These are phyloP conservation scores for Anableps anableps DNA, from an alignment of 2,797 vertebrate species.

Conservation along the genomic window DNA sequence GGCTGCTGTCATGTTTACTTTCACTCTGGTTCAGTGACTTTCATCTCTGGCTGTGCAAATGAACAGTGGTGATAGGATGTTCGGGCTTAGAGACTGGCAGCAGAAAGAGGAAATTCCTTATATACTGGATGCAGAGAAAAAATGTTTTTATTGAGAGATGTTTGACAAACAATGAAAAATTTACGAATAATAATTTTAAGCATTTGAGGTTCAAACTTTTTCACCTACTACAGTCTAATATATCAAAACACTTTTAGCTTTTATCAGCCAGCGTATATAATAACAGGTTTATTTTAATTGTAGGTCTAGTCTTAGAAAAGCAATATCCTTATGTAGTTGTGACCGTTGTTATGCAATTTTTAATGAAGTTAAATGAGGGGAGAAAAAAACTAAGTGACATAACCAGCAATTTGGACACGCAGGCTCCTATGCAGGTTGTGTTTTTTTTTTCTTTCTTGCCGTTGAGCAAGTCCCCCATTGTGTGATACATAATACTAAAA, in stretches of 20 bases:
- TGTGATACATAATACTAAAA: conserved; percentile 62
- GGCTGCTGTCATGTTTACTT: conserved; percentile 39
- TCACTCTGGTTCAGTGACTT: conserved; percentile 44
- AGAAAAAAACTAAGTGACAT: conserved; percentile 27
- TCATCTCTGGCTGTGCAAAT: conserved; percentile 28
- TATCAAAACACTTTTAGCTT: background rate
- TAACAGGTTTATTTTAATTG: conserved; percentile 1
- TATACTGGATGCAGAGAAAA: background rate
- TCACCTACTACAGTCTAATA: background rate
- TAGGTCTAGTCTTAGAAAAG: conserved; percentile 10
- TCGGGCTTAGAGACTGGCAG: conserved; percentile 1
- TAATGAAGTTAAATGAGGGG: conserved; percentile 28
- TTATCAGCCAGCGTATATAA: background rate
- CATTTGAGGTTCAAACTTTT: background rate
- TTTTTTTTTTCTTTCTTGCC: conserved; percentile 22
- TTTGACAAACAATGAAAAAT: background rate
- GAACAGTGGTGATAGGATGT: conserved; percentile 11
- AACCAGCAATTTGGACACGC: conserved; percentile 40
- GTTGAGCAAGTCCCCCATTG: conserved; percentile 52
- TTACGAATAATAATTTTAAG: background rate
- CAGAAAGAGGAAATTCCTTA: conserved; percentile 13
- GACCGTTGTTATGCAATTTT: conserved; percentile 23
- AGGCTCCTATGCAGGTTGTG: conserved; percentile 28
- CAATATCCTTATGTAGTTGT: conserved; percentile 9
- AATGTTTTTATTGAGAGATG: background rate